Conservation (phyloP, 2,113 vertebrate species). For the Taurulus bubalis region DNA sequence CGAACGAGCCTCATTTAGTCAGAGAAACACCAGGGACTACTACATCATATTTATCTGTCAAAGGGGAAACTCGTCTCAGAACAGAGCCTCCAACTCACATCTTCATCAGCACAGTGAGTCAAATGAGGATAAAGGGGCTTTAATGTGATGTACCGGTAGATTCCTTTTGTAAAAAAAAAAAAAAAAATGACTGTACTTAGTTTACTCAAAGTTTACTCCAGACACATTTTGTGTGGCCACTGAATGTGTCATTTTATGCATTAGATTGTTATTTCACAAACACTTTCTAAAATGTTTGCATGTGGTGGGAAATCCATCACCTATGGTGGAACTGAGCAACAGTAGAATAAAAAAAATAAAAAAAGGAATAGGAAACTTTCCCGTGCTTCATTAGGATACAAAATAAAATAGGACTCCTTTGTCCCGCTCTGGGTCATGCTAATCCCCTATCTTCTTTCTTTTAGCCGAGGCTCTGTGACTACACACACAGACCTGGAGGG, state of each 20-base stretch:
- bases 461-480: conserved; percentile 26
- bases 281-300: too few species aligned
- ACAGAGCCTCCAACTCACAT: conserved; percentile 13
- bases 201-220: too few species aligned
- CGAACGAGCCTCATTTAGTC: conserved; percentile 61
- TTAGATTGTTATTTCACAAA: background rate
- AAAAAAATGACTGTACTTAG: too few species aligned
- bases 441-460: conserved; percentile 55
- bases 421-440: conserved; percentile 33
- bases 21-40: conserved; percentile 37
- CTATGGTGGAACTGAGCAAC: background rate
- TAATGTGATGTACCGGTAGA: too few species aligned
- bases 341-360: too few species aligned
- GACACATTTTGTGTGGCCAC: background rate
- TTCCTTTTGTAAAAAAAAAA: too few species aligned
- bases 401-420: conserved; percentile 55
- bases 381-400: conserved; percentile 48
- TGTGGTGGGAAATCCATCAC: background rate
- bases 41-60: conserved; percentile 39
- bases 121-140: background rate
- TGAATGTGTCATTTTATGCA: background rate
- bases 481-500: conserved; percentile 16
- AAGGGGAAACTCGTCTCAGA: conserved; percentile 6
- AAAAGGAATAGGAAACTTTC: conserved; percentile 34
- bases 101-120: conserved; percentile 14